phyloP scores from a whole-genome alignment of 2,113 vertebrate species.

The Solea solea region DNA sequence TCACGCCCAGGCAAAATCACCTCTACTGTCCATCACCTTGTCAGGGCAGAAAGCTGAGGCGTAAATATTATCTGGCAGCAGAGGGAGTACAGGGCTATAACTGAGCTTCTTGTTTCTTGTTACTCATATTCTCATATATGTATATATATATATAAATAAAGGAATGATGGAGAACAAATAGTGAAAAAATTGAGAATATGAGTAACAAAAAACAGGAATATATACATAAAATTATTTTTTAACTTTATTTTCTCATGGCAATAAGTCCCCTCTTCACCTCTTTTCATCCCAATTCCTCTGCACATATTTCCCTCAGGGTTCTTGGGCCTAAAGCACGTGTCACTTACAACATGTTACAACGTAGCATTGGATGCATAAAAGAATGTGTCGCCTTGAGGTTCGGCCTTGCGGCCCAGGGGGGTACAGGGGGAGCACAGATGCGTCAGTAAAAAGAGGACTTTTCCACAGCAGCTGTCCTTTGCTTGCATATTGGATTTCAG shows the following conservation, averaged over 20 bases:
- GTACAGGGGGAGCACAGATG: constrained; percentile 18
- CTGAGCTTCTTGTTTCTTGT: constrained; percentile 29
- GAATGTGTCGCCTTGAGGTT: constrained; percentile 30
- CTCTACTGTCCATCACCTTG: constrained; percentile 73
- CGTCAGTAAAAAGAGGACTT: constrained; percentile 60
- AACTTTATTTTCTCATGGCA: not conserved
- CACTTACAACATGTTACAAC: constrained; percentile 20
- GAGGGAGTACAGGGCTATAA: constrained; percentile 17
- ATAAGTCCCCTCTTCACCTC: not conserved
- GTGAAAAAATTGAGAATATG: no score
- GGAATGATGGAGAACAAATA: no score
- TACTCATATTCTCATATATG: not conserved
- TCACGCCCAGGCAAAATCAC: constrained; percentile 68
- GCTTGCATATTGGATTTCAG: constrained; percentile 89
- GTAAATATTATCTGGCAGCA: constrained; percentile 58
- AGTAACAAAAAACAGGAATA: no score
- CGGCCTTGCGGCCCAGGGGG: constrained; percentile 38
- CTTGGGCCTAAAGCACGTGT: not conserved
- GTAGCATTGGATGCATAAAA: not conserved
- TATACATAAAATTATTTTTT: no score
- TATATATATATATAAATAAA: no score
- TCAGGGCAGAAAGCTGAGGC: constrained; percentile 66
- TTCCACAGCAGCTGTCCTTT: constrained; percentile 87
- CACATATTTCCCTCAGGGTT: not conserved
- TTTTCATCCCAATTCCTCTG: constrained; percentile 6